A percentile compares a stretch with the other conserved stretches of the same genome.
Evolutionary conservation across 2,797 vertebrate species (phyloP).

Genomic region (Sandelia bainsii): DNA sequence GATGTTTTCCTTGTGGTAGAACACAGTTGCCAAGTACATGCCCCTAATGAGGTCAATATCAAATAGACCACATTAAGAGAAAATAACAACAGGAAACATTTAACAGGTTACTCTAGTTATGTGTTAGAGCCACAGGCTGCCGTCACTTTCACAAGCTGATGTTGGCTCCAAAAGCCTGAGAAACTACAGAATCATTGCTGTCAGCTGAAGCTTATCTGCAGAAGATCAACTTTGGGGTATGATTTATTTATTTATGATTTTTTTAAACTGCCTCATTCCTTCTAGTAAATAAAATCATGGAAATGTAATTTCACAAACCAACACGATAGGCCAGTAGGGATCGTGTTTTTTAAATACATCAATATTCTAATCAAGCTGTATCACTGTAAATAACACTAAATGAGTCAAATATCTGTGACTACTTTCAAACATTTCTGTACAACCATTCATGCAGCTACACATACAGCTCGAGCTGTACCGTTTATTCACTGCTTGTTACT

Average conservation of each 20-base stretch:
- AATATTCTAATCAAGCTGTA: neutral
- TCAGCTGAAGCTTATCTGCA: too few species aligned
- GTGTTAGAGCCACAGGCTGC: too few species aligned
- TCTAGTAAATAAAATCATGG: neutral
- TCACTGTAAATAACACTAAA: neutral
- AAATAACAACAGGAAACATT: neutral
- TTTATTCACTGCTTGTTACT: constrained; percentile 1
- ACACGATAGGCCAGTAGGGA: neutral
- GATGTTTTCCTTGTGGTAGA: constrained; percentile 86
- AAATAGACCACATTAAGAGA: neutral
- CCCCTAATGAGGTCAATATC: constrained; percentile 69
- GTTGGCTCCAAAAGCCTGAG: neutral
- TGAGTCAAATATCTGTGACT: neutral
- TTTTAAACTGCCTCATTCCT: neutral
- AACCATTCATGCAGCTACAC: neutral
- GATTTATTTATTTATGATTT: neutral
- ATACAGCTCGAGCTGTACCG: neutral
- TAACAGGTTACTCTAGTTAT: neutral
- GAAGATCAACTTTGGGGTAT: too few species aligned
- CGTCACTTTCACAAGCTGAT: neutral
- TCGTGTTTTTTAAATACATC: neutral
- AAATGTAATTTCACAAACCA: neutral
- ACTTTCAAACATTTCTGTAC: neutral
- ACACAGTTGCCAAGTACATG: constrained; percentile 83
- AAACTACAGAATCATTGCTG: neutral